Conservation (phyloP, 2,113 vertebrate species). For the Colaptes auratus region DNA sequence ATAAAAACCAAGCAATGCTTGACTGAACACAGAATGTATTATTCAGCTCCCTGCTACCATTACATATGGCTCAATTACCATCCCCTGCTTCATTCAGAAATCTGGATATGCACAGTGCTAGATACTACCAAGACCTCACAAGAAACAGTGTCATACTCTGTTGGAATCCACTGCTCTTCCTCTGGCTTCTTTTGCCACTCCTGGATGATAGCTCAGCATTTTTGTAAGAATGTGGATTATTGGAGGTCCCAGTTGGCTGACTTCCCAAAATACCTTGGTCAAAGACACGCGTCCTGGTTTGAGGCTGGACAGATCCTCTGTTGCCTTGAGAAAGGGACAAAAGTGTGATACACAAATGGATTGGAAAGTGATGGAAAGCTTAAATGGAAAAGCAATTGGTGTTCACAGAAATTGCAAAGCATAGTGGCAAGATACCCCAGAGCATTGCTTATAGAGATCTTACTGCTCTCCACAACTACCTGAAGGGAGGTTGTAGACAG, state of each 20-base stretch:
- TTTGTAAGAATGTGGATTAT: neutral
- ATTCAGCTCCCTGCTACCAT: neutral
- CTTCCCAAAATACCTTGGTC: neutral
- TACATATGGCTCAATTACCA: conserved; percentile 23
- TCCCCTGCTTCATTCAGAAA: neutral
- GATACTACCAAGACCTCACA: neutral
- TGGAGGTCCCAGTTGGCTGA: neutral
- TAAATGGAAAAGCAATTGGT: too few relatives aligned
- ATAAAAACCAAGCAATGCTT: conserved; percentile 42
- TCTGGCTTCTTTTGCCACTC: neutral
- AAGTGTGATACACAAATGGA: too few relatives aligned
- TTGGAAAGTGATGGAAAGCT: too few relatives aligned
- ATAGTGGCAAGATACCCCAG: too few relatives aligned
- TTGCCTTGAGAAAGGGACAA: too few relatives aligned
- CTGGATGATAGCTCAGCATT: neutral
- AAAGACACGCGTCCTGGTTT: neutral
- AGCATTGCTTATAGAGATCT: too few relatives aligned
- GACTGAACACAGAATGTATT: conserved; percentile 29
- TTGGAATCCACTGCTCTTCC: neutral
- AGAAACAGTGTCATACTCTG: neutral
- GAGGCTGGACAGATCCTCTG: too few relatives aligned
- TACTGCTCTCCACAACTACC: too few relatives aligned
- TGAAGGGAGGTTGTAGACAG: too few relatives aligned
- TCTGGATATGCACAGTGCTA: neutral
- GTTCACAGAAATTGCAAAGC: too few relatives aligned